Base-by-base conservation (phyloP, 37 sponge, comb jelly and placozoan genomes). In the Hormiphora californensis region DNA sequence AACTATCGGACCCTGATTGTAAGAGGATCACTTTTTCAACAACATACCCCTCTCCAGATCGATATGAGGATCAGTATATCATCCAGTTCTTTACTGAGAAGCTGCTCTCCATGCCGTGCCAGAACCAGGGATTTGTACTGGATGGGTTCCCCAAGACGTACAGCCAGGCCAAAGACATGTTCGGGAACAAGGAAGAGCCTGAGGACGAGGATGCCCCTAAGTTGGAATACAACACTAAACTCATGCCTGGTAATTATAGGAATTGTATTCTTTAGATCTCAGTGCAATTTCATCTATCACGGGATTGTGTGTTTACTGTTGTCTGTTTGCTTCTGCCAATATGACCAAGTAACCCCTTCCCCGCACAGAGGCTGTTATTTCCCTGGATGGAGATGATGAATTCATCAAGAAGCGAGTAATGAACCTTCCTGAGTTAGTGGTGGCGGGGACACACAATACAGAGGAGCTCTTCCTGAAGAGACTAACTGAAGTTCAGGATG, bases 121-220 rank as follows among this genome's bases (percentile, higher is more conserved):
- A 93, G 69, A 95, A 95, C 69, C 96, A 95, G 90, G 96, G 96
- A 0, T 95, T 92, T 46, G 67, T 95, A 19, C 78, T 95, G 69
- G 96, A 95, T 81, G 96, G 96, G 22, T 95, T 89, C 63, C 94
- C 94, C n/a, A 95, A 95, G 85, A 93, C 94, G 0, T 91, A 91
- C 46, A 91, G 91, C 54, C 92, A 93, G 54, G 96, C 96, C 33
- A 92, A 90, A 54, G 88, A 88, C 25, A 85, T 95, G 33, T 95
- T 93, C 85, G 91, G 86, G 40, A 81, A 90, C 91, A 89, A 93
- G 31, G 93, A 88, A 5, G 89, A 88, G 36, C 35, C 55, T 0
- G 91, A 89, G 69, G 88, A 85, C 8, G 86, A 54, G 37, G 89
- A 90, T 15, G 85, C 85, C 4, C 78, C 54, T 0, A 86, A 49